phyloP scores from a whole-genome alignment of 2,797 vertebrate genomes.

The Rhinichthys osculus region DNA sequence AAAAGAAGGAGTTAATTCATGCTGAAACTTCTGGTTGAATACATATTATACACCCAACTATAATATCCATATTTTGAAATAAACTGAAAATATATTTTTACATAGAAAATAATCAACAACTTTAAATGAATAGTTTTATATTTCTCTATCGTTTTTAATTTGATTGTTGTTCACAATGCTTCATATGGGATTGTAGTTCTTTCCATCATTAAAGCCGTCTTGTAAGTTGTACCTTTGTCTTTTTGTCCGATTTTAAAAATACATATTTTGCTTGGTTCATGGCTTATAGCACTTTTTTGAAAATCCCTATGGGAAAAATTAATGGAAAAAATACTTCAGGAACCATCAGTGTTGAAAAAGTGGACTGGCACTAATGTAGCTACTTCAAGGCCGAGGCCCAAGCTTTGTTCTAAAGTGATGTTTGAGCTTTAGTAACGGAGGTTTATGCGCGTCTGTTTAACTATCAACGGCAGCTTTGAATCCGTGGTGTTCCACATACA shows the following conservation, averaged over 20 bases:
- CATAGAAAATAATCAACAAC: too few species aligned
- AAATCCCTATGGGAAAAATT: neutral
- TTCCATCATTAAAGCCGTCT: neutral
- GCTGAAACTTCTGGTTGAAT: neutral
- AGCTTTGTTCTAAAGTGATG: too few species aligned
- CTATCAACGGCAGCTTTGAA: too few species aligned
- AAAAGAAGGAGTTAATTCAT: neutral
- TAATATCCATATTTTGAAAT: neutral
- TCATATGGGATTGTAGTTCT: neutral
- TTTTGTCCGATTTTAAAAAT: neutral
- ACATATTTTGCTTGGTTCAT: neutral
- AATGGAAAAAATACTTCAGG: neutral
- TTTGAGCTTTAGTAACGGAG: too few species aligned
- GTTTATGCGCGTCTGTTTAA: too few species aligned
- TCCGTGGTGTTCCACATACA: too few species aligned
- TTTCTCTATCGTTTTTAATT: neutral
- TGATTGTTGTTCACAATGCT: neutral
- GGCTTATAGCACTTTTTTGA: neutral
- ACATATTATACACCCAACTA: neutral
- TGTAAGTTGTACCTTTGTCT: neutral
- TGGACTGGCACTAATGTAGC: too few species aligned
- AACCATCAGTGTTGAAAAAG: neutral
- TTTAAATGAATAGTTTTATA: neutral
- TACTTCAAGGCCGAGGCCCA: too few species aligned
- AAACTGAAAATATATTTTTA: neutral